Base-by-base conservation (phyloP, 2,888 invertebrate genomes). In the Frankliniella intonsa region DNA sequence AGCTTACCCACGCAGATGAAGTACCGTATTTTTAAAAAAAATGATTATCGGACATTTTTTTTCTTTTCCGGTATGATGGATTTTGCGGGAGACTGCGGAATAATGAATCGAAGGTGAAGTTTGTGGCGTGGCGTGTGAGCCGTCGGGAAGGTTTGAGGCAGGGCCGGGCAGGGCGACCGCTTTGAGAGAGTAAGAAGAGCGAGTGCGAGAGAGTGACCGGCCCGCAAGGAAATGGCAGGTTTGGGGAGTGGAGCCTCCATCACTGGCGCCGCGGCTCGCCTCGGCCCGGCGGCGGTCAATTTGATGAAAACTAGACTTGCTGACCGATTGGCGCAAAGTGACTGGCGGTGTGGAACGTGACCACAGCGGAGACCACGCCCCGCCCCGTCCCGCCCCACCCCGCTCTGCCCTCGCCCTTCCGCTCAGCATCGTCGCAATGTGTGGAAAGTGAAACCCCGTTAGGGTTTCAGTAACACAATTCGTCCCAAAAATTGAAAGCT, bases 291-390 rank as follows among this genome's bases (percentile, higher is more conserved):
- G 22, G 9, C 69, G 22, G 12, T 76, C 69, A 76, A 25, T 76
- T 76, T 25, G 69, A 76, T 76, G 69, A 25, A 76, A 76, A 76
- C 69, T 76, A 76, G 69, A 76, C 69, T 76, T 55, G 19, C 38
- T 38, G 55, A 14, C 19, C 55, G 69, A 76, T 76, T 76, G 69
- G 69, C 69, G 25, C 69, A 76, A 76, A 76, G 22, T 76, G 69
- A 76, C 14, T 7, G 69, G 22, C 5, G 69, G 22, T 12, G 69
- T 25, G 69, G 69, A 22, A 76, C 69, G 69, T 76, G 69, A 76
- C 69, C 69, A 25, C 69, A 22, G 22, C 11, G 11, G 10, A 0
- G 22, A 12, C 25, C 69, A 2, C 69, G 25, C 11, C 69, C 25
- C 69, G 69, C 11, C 69, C 10, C 69, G 25, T 8, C 69, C 22